phyloP scores from a whole-genome alignment of 2,113 vertebrate genomes.

The Blennius ocellaris region DNA sequence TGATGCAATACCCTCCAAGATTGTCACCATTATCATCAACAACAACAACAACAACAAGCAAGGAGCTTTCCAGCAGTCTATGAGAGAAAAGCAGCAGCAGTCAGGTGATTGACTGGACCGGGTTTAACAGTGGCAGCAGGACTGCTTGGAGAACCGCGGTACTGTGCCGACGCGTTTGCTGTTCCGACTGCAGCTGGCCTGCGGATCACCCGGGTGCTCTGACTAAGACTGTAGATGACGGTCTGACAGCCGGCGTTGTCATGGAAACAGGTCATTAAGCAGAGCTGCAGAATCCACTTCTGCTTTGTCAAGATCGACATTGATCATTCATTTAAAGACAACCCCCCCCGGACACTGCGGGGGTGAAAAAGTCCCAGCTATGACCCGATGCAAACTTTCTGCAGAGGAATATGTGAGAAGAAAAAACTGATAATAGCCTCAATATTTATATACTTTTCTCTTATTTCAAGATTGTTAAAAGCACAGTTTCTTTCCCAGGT shows the following conservation, averaged over 20 bases:
- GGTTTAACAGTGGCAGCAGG: slow-evolving; percentile 6
- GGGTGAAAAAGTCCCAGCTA: background rate
- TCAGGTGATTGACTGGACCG: slow-evolving; percentile 22
- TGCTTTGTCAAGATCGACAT: slow-evolving; percentile 37
- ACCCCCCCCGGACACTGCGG: background rate
- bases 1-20: background rate
- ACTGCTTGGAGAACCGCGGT: slow-evolving; percentile 10
- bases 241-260: slow-evolving; percentile 50
- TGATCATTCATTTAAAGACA: slow-evolving; percentile 38
- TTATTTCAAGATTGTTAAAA: too few relatives aligned
- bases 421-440: background rate
- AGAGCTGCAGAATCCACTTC: slow-evolving; percentile 14
- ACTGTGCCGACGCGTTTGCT: slow-evolving; percentile 22
- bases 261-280: slow-evolving; percentile 67
- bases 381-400: background rate
- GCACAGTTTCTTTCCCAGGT: too few relatives aligned
- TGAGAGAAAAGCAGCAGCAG: slow-evolving; percentile 16
- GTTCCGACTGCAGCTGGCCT: slow-evolving; percentile 16
- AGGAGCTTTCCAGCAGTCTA: slow-evolving; percentile 1
- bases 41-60: slow-evolving; percentile 30
- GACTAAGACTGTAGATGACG: slow-evolving; percentile 48
- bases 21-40: slow-evolving; percentile 19
- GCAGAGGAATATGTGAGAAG: background rate
- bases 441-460: too few relatives aligned
- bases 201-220: slow-evolving; percentile 14